These are phyloP conservation scores for Dendronephthya gigantea DNA, from an alignment of 64 coral and sea anemone species.

Conservation along the genomic window DNA sequence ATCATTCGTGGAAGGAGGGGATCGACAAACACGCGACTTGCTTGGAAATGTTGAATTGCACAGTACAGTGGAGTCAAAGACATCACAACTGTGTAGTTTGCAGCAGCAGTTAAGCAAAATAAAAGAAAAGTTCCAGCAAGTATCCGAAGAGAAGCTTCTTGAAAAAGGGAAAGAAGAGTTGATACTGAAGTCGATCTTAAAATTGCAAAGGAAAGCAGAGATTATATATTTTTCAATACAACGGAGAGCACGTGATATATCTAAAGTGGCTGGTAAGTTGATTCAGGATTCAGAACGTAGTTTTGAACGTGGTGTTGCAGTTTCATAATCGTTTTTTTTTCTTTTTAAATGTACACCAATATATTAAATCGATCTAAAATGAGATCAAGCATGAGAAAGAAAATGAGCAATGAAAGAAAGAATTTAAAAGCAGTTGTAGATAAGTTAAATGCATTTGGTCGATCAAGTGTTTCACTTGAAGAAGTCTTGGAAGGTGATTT, in stretches of 20 bases:
- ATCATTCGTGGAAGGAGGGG: neutral
- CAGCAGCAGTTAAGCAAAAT: neutral
- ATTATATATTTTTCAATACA: neutral
- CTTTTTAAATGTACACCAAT: neutral
- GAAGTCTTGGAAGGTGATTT: neutral
- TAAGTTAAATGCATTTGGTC: neutral
- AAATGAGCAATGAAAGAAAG: neutral
- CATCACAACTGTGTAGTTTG: neutral
- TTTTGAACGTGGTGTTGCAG: neutral
- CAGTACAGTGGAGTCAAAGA: neutral
- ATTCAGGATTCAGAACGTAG: too few species aligned
- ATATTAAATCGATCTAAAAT: neutral
- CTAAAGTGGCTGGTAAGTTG: too few species aligned
- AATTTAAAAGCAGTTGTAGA: neutral
- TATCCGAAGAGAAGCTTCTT: neutral
- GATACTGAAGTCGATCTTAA: neutral
- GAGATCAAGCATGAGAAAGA: slow-evolving; percentile 1
- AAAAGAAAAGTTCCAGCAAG: neutral
- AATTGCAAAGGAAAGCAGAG: neutral
- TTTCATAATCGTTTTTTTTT: neutral
- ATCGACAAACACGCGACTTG: neutral
- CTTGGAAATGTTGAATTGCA: neutral
- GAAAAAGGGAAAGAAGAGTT: neutral
- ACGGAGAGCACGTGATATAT: too few species aligned
- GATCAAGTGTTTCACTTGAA: neutral